phyloP scores from a whole-genome alignment of 2,888 invertebrate genomes.

The Hermodice carunculata region DNA sequence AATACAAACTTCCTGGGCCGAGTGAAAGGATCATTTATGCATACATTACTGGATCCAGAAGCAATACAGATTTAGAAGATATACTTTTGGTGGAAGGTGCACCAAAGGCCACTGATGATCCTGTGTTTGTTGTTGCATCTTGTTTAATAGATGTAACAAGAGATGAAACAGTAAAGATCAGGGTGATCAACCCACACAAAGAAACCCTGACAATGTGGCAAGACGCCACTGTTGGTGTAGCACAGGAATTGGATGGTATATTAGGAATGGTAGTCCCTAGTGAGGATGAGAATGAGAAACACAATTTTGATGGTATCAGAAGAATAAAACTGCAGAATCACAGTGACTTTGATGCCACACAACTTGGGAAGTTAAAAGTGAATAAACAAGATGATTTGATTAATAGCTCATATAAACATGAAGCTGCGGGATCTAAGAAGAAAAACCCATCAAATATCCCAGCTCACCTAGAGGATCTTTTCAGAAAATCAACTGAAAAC shows the following conservation, averaged over 20 bases:
- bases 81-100: too few relatives aligned
- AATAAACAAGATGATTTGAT: too few relatives aligned
- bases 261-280: too few relatives aligned
- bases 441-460: neutral
- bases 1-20: slow-evolving; percentile 1
- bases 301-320: too few relatives aligned
- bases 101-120: too few relatives aligned
- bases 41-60: neutral
- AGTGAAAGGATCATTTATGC: neutral
- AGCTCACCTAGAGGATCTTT: neutral
- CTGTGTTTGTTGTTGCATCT: neutral
- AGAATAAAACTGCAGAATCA: too few relatives aligned
- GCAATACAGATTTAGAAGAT: neutral
- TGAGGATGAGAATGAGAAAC: too few relatives aligned
- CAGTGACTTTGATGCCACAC: too few relatives aligned
- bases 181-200: neutral
- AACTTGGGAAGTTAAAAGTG: too few relatives aligned
- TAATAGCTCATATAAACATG: neutral
- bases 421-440: neutral
- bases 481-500: neutral
- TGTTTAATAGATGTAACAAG: neutral
- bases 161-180: neutral
- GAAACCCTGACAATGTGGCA: neutral
- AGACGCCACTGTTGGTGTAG: too few relatives aligned
- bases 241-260: too few relatives aligned